Conservation (phyloP, 2,113 vertebrate genomes). For the Peucedramus taeniatus region DNA sequence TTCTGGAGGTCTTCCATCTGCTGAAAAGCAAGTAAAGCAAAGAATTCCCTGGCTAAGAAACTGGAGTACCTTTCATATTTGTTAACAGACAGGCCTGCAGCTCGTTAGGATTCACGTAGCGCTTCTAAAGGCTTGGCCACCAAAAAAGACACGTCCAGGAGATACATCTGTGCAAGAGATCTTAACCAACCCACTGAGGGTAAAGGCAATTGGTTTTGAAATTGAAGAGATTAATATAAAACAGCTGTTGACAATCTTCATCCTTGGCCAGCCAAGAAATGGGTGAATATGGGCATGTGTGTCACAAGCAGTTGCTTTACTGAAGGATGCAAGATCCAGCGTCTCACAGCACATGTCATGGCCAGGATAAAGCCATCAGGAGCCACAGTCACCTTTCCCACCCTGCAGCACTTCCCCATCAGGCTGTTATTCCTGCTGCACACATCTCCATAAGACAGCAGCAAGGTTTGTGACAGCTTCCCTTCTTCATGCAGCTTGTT, state of each 20-base stretch:
- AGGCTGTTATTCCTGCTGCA: neutral
- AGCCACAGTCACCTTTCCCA: neutral
- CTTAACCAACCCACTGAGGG: neutral
- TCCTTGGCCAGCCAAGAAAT: neutral
- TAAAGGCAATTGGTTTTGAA: neutral
- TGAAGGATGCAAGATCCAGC: neutral
- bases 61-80: neutral
- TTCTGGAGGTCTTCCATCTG: neutral
- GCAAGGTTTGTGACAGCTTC: neutral
- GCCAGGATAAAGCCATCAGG: neutral
- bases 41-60: neutral
- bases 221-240: neutral
- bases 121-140: neutral
- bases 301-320: neutral
- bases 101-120: neutral
- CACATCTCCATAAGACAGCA: rapidly evolving
- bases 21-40: neutral
- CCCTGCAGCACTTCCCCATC: neutral
- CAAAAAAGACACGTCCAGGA: neutral
- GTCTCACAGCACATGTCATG: rapidly evolving
- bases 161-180: neutral
- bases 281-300: neutral
- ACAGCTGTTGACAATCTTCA: neutral
- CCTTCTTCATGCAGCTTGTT: neutral
- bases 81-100: neutral